phyloP scores from a whole-genome alignment of 2,113 vertebrate genomes.

The Syrmaticus mikado region DNA sequence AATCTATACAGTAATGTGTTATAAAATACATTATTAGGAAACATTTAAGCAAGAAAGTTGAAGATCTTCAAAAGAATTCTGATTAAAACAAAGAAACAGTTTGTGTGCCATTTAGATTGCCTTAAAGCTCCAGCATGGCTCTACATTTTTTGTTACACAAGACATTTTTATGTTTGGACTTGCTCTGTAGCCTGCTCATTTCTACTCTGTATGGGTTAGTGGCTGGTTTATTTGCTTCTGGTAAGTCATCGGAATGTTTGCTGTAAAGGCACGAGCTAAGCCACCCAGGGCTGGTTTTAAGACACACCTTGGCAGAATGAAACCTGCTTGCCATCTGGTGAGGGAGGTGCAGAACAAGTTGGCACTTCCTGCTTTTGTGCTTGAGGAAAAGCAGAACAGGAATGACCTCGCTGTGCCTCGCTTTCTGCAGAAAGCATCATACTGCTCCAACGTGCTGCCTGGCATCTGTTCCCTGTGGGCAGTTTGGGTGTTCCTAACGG shows the following conservation, averaged over 20 bases:
- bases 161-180: not conserved
- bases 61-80: not conserved
- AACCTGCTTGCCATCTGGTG: not conserved
- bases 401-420: fast-evolving
- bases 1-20: not conserved
- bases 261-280: not conserved
- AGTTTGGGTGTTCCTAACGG: not conserved
- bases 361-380: not conserved
- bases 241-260: not conserved
- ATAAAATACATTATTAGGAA: not conserved
- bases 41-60: not conserved
- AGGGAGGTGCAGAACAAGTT: fast-evolving
- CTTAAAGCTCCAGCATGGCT: not conserved
- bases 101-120: not conserved
- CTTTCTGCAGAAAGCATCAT: fast-evolving
- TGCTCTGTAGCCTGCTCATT: not conserved
- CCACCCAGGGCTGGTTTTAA: not conserved
- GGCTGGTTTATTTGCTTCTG: not conserved
- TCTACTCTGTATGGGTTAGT: not conserved
- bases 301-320: not conserved
- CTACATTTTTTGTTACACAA: not conserved
- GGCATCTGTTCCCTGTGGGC: not conserved
- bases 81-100: not conserved
- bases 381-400: fast-evolving
- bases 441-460: fast-evolving